These are phyloP conservation scores for Dermolepida albohirtum DNA, from an alignment of 2,888 invertebrate genomes.

Conservation along the genomic window DNA sequence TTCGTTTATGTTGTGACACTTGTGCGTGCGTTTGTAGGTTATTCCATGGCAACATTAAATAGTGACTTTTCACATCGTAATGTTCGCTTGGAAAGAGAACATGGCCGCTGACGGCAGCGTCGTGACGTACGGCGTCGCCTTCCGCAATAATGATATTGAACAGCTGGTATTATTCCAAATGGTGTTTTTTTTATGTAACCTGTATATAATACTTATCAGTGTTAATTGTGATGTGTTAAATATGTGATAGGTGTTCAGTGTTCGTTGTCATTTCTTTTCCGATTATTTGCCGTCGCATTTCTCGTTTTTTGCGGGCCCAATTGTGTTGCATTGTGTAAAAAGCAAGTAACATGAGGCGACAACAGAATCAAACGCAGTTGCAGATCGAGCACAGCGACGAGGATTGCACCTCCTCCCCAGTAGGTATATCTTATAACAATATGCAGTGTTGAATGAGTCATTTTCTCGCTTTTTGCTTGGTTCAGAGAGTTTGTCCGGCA, in stretches of 20 bases:
- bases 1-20: too few species aligned
- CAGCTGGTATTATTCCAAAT: slow-evolving; percentile 50
- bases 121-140: slow-evolving; percentile 54
- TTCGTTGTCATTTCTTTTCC: too few species aligned
- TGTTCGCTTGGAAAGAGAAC: slow-evolving; percentile 10
- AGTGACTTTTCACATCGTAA: slow-evolving; percentile 19
- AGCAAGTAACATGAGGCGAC: slow-evolving; percentile 55
- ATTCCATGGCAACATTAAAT: too few species aligned
- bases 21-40: too few species aligned
- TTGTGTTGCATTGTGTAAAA: background rate
- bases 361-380: slow-evolving; percentile 58
- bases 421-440: slow-evolving; percentile 56
- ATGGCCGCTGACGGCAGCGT: slow-evolving; percentile 51
- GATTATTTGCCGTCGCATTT: slow-evolving; percentile 26
- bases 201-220: background rate
- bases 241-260: slow-evolving; percentile 43
- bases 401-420: slow-evolving; percentile 69
- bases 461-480: background rate
- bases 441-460: slow-evolving; percentile 32
- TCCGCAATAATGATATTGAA: slow-evolving; percentile 51
- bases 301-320: slow-evolving; percentile 5
- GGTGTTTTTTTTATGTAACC: background rate
- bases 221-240: slow-evolving; percentile 16
- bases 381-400: slow-evolving; percentile 67
- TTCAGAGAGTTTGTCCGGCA: background rate